Base-by-base conservation (phyloP, 2,888 invertebrate genomes). In the Caenorhabditis becei region DNA sequence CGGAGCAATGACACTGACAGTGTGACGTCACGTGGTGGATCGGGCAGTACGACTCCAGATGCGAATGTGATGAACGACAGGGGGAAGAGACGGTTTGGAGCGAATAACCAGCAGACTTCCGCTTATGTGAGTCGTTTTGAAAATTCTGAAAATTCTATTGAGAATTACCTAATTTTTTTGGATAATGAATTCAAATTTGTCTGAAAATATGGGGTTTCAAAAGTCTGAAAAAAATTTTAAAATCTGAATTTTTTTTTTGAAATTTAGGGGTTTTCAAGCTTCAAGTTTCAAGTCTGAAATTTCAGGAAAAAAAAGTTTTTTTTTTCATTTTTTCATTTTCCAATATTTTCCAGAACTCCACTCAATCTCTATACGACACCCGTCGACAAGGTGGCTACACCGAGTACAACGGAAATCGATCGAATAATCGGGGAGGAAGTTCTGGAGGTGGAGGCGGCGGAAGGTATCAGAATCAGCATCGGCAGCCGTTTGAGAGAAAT, bases 281-380 rank as follows among this genome's bases (percentile, higher is more conserved):
- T n/a, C n/a, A n/a, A n/a, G n/a, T n/a, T n/a, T n/a, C n/a, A n/a
- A n/a, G n/a, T n/a, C n/a, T n/a, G n/a, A n/a, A n/a, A n/a, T n/a
- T n/a, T n/a, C n/a, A n/a, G n/a, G n/a, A n/a, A n/a, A n/a, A n/a
- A n/a, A n/a, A n/a, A n/a, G n/a, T n/a, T n/a, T n/a, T n/a, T n/a
- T n/a, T n/a, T n/a, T n/a, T n/a, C n/a, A n/a, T n/a, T n/a, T n/a
- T n/a, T n/a, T n/a, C n/a, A n/a, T n/a, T n/a, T n/a, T n/a, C n/a
- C n/a, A n/a, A n/a, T n/a, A n/a, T n/a, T n/a, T n/a, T n/a, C 8
- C 67, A 86, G 86, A 83, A 87, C 44, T 87, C 87, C 10, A 87
- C 86, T 1, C 87, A 87, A 79, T 87, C 87, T 1, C 61, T 87
- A 54, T 83, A 83, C 65, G 83, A 87, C 63, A 69, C 84, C 2